Percentiles rank a stretch among this genome's conserved stretches.
These are phyloP conservation scores for Anagrus nilaparvatae DNA, from an alignment of 1,140 invertebrate species.

Conservation along the genomic window DNA sequence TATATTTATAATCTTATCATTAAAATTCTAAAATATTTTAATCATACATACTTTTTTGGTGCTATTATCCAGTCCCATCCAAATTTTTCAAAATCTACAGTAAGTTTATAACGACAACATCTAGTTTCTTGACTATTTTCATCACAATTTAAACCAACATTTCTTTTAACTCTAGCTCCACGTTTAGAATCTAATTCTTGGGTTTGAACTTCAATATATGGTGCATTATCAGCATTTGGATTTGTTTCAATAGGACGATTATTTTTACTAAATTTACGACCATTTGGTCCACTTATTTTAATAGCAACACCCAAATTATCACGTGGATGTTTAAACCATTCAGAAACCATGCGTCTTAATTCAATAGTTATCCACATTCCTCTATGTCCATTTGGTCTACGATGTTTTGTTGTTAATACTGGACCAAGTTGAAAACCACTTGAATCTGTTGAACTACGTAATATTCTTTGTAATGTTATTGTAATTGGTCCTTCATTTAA, in stretches of 20 bases:
- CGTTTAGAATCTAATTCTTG: constrained; percentile 63
- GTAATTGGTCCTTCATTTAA: constrained; percentile 24
- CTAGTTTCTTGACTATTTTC: constrained; percentile 66
- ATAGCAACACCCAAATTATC: constrained; percentile 66
- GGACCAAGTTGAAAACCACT: constrained; percentile 29
- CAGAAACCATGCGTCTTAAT: constrained; percentile 60
- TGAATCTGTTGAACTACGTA: constrained; percentile 26
- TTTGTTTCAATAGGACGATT: constrained; percentile 35
- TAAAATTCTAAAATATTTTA: too few species aligned
- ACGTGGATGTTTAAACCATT: constrained; percentile 62
- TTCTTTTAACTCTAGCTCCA: constrained; percentile 58
- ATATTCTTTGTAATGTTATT: constrained; percentile 36
- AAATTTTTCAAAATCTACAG: constrained; percentile 92
- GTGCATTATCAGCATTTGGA: constrained; percentile 34
- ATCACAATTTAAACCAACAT: constrained; percentile 66
- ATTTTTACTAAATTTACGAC: constrained; percentile 22
- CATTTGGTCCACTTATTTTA: constrained; percentile 41
- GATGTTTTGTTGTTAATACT: constrained; percentile 34
- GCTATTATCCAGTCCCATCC: constrained; percentile 99
- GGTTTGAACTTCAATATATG: constrained; percentile 64
- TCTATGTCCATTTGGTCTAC: constrained; percentile 31
- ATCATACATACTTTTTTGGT: constrained; percentile 63
- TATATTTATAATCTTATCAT: too few species aligned
- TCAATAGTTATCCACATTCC: constrained; percentile 67
- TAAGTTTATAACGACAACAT: constrained; percentile 84